Percentiles rank a stretch among this genome's conserved stretches.
Conservation (phyloP, 1,140 invertebrate species). For the Drosophila funebris region DNA sequence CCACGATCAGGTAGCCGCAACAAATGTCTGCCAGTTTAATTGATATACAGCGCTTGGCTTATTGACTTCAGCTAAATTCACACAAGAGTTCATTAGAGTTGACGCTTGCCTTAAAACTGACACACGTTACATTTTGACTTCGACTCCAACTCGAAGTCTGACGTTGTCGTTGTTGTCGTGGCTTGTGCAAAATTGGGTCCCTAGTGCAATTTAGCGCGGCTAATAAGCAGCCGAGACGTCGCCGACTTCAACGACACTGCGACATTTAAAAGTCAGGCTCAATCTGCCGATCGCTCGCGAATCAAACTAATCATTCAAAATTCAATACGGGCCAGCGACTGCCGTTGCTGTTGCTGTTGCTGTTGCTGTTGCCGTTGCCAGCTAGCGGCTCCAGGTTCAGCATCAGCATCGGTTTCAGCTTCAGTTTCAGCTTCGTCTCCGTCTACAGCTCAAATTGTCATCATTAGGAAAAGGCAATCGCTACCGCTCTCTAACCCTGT, state of each 20-base stretch:
- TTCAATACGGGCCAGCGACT: constrained; percentile 69
- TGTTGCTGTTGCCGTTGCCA: constrained; percentile 43
- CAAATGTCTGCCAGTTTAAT: constrained; percentile 74
- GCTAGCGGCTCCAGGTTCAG: constrained; percentile 2
- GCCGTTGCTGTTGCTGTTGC: constrained; percentile 50
- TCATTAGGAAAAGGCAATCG: constrained; percentile 83
- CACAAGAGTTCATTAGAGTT: constrained; percentile 83
- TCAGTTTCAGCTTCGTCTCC: constrained; percentile 11
- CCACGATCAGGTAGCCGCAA: constrained; percentile 41
- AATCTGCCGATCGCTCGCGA: constrained; percentile 77
- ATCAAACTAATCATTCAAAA: constrained; percentile 83
- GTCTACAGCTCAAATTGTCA: constrained; percentile 76
- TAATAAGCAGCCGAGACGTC: constrained; percentile 80
- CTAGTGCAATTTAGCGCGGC: constrained; percentile 81
- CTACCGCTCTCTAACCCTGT: constrained; percentile 57
- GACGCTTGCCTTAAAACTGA: constrained; percentile 83
- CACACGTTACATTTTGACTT: constrained; percentile 77
- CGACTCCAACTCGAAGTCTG: constrained; percentile 9
- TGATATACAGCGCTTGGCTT: constrained; percentile 75
- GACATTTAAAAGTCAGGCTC: constrained; percentile 79
- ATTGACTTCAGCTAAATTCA: constrained; percentile 76
- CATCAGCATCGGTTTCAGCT: constrained; percentile 1
- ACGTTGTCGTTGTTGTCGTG: constrained; percentile 40
- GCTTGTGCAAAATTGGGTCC: constrained; percentile 70
- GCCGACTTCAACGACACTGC: constrained; percentile 58